Evolutionary conservation across 2,888 invertebrate species (phyloP).

Genomic region (Frankliniella fusca): DNA sequence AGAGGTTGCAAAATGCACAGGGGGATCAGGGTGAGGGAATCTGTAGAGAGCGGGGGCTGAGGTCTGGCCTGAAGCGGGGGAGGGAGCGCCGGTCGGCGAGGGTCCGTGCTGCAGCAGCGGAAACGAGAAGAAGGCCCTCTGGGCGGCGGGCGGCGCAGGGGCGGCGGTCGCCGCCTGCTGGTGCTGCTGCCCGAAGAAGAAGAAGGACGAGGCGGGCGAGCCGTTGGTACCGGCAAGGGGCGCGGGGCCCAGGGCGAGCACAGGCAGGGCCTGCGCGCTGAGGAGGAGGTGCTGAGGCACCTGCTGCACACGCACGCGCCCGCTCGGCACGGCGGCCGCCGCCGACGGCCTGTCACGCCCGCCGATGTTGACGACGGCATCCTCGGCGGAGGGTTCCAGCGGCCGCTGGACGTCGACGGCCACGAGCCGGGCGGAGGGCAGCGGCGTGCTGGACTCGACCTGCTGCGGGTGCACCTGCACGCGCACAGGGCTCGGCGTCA

Average conservation of each 20-base stretch:
- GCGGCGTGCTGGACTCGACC: background rate
- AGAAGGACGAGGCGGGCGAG: background rate
- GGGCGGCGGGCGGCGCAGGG: background rate
- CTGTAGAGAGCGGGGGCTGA: background rate
- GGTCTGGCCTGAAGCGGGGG: too few relatives aligned
- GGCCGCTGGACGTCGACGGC: background rate
- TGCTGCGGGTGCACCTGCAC: background rate
- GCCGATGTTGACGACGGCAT: background rate
- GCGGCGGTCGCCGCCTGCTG: background rate
- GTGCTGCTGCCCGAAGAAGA: background rate
- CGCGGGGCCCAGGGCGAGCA: background rate
- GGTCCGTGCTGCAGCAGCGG: background rate
- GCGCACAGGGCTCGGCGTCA: background rate
- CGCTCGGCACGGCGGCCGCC: background rate
- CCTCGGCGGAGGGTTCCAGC: background rate
- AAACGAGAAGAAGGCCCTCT: background rate
- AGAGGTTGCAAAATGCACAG: background rate
- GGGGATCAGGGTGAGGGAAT: slow-evolving; percentile 6
- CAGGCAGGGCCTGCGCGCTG: background rate
- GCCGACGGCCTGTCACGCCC: background rate
- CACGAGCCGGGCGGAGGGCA: background rate
- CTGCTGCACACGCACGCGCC: background rate
- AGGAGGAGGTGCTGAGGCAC: background rate
- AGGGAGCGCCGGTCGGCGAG: background rate
- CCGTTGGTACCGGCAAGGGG: background rate